Conservation (phyloP, 2,797 vertebrate species). For the Passerculus sandwichensis region DNA sequence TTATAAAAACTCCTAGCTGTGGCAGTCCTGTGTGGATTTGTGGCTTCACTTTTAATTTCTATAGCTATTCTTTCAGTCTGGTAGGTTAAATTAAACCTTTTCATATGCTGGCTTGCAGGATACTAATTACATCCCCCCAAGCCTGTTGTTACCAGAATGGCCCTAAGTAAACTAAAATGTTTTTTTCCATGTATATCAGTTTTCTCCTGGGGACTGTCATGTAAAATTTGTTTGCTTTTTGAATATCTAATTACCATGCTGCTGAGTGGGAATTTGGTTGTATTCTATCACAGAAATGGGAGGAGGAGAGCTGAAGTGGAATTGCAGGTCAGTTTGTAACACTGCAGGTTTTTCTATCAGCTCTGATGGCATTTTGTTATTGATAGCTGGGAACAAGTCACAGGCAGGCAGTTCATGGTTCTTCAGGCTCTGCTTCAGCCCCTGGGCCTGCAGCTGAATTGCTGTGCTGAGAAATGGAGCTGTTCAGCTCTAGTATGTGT, state of each 20-base stretch:
- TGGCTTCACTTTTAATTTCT: conserved; percentile 71
- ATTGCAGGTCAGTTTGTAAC: not conserved
- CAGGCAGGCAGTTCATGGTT: not conserved
- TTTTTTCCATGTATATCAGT: conserved; percentile 49
- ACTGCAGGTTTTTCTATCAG: not conserved
- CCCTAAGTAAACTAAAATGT: conserved; percentile 40
- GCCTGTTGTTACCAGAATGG: conserved; percentile 64
- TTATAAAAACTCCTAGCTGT: conserved; percentile 40
- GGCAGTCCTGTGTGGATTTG: conserved; percentile 53
- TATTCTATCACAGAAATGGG: not conserved
- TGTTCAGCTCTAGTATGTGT: not conserved
- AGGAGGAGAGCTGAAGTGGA: not conserved
- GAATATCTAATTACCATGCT: conserved; percentile 37
- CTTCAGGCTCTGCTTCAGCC: not conserved
- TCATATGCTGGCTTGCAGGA: conserved; percentile 70
- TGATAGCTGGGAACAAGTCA: not conserved
- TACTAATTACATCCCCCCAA: conserved; percentile 74
- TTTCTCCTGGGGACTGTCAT: conserved; percentile 47
- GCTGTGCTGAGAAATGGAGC: not conserved
- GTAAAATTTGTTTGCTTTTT: conserved; percentile 46
- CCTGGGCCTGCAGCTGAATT: not conserved
- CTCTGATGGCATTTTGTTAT: not conserved
- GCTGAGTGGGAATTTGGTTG: conserved; percentile 17
- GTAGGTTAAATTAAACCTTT: conserved; percentile 75
- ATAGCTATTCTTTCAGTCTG: conserved; percentile 68